A percentile compares a stretch with the other conserved stretches of the same genome.
phyloP scores from a whole-genome alignment of 2,888 invertebrate species.

The Aethes cnicana region DNA sequence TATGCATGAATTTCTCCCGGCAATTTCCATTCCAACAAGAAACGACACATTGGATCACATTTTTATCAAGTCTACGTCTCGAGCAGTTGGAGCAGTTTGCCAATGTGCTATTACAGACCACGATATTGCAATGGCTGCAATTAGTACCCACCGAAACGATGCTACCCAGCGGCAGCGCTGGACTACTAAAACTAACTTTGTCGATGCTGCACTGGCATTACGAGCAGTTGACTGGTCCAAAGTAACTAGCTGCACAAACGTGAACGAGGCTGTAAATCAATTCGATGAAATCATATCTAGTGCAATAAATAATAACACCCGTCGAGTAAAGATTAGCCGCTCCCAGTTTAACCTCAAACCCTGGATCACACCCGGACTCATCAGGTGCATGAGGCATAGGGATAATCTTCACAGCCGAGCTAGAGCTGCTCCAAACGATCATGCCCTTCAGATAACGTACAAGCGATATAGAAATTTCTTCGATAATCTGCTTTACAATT shows the following conservation, averaged over 20 bases:
- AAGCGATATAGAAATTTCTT: conserved; percentile 2
- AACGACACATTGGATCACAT: background rate
- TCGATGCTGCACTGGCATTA: background rate
- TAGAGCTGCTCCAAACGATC: background rate
- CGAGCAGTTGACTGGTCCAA: background rate
- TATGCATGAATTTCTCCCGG: background rate
- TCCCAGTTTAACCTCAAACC: background rate
- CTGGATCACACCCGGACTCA: conserved; percentile 3
- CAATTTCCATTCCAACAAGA: background rate
- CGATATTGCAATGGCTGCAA: background rate
- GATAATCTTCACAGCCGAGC: background rate
- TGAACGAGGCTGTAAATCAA: background rate
- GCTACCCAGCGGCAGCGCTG: no score
- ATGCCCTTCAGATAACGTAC: background rate
- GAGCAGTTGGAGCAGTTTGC: background rate
- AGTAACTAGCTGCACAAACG: background rate
- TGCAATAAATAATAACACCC: background rate
- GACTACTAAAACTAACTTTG: background rate
- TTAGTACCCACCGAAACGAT: background rate
- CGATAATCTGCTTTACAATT: background rate
- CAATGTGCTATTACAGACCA: background rate
- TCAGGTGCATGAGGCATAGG: background rate
- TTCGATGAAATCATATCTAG: background rate
- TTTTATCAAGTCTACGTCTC: background rate
- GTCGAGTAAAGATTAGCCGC: background rate